These are phyloP conservation scores for Mythimna pallens DNA, from an alignment of 2,888 invertebrate species.

Conservation along the genomic window DNA sequence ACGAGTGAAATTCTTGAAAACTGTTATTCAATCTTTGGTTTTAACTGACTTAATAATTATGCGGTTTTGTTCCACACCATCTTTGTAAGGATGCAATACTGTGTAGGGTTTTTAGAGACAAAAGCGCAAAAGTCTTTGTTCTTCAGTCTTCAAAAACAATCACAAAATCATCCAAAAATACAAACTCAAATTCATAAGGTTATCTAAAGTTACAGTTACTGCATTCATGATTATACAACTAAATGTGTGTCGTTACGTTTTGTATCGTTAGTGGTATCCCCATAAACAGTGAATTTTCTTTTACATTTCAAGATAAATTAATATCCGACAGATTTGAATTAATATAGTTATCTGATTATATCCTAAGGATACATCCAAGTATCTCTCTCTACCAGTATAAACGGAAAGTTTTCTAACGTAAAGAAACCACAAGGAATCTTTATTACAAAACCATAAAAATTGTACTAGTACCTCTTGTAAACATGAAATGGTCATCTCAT, in stretches of 20 bases:
- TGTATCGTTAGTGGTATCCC: not conserved
- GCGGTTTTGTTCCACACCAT: not conserved
- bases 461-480: conserved; percentile 7
- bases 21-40: not conserved
- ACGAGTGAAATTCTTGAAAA: conserved; percentile 32
- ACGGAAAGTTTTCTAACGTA: not conserved
- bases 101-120: not conserved
- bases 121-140: not conserved
- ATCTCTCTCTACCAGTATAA: not conserved
- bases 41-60: not conserved
- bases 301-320: not conserved
- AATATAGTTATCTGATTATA: not conserved
- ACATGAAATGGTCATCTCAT: conserved; percentile 44
- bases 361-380: not conserved
- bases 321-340: not conserved
- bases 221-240: not conserved
- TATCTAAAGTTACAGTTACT: not conserved
- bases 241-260: not conserved
- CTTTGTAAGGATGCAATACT: conserved; percentile 18
- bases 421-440: not conserved
- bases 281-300: not conserved
- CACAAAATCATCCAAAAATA: not conserved
- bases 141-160: too few species aligned
- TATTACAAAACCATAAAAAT: conserved; percentile 13
- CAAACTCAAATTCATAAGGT: not conserved